phyloP scores from a whole-genome alignment of 2,888 invertebrate species.

The Neoscelio sp. region DNA sequence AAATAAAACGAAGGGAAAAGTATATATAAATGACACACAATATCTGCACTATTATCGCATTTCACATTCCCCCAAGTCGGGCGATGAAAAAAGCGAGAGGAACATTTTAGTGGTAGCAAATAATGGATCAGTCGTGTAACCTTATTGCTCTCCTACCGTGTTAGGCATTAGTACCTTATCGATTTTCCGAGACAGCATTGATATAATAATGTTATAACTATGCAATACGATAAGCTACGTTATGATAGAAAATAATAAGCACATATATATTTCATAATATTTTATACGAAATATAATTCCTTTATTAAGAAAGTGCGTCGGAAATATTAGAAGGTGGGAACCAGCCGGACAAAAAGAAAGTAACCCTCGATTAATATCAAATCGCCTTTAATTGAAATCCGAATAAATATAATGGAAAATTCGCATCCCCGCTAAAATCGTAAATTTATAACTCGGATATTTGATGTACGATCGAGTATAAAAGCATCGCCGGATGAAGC shows the following conservation, averaged over 20 bases:
- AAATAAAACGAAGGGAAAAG: conserved; percentile 31
- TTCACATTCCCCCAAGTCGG: conserved; percentile 60
- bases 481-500: conserved; percentile 27
- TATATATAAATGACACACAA: conserved; percentile 48
- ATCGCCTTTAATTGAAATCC: conserved; percentile 8
- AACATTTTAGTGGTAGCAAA: conserved; percentile 70
- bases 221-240: conserved; percentile 56
- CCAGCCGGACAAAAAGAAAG: too few species aligned
- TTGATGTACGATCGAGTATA: conserved; percentile 43
- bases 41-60: conserved; percentile 55
- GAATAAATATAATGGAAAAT: neutral
- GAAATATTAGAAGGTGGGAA: conserved; percentile 2
- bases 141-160: conserved; percentile 75
- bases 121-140: conserved; percentile 77
- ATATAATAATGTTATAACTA: conserved; percentile 62
- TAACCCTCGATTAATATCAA: neutral
- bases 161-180: conserved; percentile 67
- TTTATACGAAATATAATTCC: conserved; percentile 13
- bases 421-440: conserved; percentile 6
- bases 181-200: conserved; percentile 62
- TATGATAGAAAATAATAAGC: conserved; percentile 38
- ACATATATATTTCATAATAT: conserved; percentile 3
- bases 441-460: conserved; percentile 46
- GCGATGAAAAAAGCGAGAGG: conserved; percentile 58
- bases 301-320: neutral